phyloP scores from a whole-genome alignment of 53 echinoderm and acorn worm genomes.

The Mesocentrotus franciscanus region DNA sequence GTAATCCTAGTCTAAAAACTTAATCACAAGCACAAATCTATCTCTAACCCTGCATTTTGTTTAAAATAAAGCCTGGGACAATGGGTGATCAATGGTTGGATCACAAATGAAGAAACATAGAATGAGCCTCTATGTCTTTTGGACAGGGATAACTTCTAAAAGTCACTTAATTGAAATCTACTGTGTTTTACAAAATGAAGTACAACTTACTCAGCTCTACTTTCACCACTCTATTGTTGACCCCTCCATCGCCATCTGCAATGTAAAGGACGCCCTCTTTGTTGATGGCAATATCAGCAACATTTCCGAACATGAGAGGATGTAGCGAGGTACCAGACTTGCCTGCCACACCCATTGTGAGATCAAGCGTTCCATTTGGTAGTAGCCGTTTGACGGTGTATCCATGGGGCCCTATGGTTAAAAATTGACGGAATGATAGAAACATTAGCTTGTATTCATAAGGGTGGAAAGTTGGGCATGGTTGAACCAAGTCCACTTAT shows the following conservation, averaged over 20 bases:
- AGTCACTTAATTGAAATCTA: no score
- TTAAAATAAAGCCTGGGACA: no score
- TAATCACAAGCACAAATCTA: no score
- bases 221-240: slow-evolving; percentile 93
- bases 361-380: slow-evolving; percentile 69
- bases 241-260: slow-evolving; percentile 94
- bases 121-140: no score
- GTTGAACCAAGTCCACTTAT: no score
- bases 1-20: no score
- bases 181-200: no score
- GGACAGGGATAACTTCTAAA: no score
- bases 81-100: no score
- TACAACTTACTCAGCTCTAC: slow-evolving; percentile 71
- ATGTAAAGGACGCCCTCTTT: slow-evolving; percentile 76
- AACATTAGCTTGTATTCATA: neutral
- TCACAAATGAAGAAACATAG: no score
- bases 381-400: slow-evolving; percentile 86
- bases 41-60: no score
- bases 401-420: slow-evolving; percentile 72
- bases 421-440: neutral
- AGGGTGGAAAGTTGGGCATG: no score
- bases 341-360: slow-evolving; percentile 77
- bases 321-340: slow-evolving; percentile 75
- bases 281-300: slow-evolving; percentile 88
- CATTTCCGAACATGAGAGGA: slow-evolving; percentile 93